A percentile compares a stretch with the other conserved stretches of the same genome.
Evolutionary conservation across 2,113 vertebrate species (phyloP).

Genomic region (Carlito syrichta): DNA sequence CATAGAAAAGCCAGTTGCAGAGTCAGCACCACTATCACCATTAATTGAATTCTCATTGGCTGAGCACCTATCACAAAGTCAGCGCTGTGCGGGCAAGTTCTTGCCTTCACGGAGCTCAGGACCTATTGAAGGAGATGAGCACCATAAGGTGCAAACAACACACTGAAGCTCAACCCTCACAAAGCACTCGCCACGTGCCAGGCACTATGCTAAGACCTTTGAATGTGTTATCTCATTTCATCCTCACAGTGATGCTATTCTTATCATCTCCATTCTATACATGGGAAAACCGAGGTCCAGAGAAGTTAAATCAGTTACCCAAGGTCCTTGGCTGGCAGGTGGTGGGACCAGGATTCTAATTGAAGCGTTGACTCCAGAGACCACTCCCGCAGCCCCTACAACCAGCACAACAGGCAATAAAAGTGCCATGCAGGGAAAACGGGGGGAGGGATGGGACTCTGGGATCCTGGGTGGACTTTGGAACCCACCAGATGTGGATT

Average conservation of each 20-base stretch:
- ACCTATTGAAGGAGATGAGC: neutral
- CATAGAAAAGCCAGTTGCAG: neutral
- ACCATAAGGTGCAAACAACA: no score
- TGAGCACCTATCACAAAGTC: neutral
- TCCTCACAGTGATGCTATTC: neutral
- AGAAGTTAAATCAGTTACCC: neutral
- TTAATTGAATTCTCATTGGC: neutral
- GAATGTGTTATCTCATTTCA: neutral
- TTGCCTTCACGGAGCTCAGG: neutral
- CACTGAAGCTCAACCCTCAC: rapidly evolving
- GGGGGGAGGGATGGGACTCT: neutral
- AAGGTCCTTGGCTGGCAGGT: neutral
- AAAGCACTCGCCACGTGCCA: rapidly evolving
- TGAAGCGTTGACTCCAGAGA: neutral
- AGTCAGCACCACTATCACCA: neutral
- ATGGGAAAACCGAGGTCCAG: neutral
- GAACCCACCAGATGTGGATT: neutral
- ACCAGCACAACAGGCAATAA: rapidly evolving
- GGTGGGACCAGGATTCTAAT: neutral
- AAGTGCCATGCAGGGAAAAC: neutral
- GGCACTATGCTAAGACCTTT: neutral
- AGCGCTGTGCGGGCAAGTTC: neutral
- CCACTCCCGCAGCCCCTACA: rapidly evolving
- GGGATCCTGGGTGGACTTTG: neutral
- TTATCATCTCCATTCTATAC: neutral